Percentiles rank a stretch among this genome's conserved stretches.
Evolutionary conservation across 2,113 vertebrate species (phyloP).

Genomic region (Apodemus sylvaticus): DNA sequence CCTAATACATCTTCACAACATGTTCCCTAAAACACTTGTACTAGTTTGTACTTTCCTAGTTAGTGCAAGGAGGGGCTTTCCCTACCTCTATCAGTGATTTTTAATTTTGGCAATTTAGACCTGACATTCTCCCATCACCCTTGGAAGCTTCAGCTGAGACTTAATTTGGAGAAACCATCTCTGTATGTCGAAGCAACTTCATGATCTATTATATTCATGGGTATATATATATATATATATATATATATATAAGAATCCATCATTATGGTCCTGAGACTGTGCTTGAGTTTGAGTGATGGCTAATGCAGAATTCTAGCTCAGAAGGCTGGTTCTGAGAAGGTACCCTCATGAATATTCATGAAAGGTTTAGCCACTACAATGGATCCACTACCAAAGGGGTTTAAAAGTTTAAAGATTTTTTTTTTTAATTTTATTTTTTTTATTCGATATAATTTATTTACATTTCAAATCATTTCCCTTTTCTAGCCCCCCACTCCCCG

Average conservation of each 20-base stretch:
- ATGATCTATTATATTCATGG: neutral
- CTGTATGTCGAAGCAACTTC: neutral
- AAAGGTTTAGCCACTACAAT: constrained; percentile 7
- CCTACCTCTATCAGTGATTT: neutral
- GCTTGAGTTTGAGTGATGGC: neutral
- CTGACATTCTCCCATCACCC: neutral
- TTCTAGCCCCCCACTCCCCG: no score
- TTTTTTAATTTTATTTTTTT: no score
- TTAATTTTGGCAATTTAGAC: constrained; percentile 35
- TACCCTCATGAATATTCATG: constrained; percentile 34
- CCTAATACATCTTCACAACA: neutral
- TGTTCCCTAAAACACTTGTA: constrained; percentile 1
- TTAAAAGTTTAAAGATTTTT: constrained; percentile 30
- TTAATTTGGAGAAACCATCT: constrained; percentile 40
- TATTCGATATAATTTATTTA: no score
- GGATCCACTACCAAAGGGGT: constrained; percentile 7
- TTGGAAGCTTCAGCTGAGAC: constrained; percentile 56
- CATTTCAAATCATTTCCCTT: no score
- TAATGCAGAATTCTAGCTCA: neutral
- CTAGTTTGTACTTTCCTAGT: constrained; percentile 12
- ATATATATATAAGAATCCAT: neutral
- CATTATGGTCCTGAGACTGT: neutral
- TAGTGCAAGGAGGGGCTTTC: neutral
- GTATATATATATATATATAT: no score
- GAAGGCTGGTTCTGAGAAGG: constrained; percentile 51